These are phyloP conservation scores for Conopomorpha cramerella DNA, from an alignment of 1,140 invertebrate species.

Conservation along the genomic window DNA sequence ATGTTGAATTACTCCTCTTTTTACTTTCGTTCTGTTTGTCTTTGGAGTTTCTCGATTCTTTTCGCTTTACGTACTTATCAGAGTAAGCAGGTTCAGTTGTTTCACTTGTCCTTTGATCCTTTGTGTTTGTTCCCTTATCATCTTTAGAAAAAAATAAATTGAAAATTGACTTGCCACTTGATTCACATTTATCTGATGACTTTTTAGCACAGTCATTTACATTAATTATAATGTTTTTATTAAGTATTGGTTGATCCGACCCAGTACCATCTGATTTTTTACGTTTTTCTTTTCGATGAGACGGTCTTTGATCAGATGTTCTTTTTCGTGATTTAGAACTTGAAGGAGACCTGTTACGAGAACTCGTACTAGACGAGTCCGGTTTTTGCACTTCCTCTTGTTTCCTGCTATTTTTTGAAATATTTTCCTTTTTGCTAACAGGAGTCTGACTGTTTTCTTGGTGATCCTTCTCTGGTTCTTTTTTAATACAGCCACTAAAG, in stretches of 20 bases:
- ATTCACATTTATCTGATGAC: conserved; percentile 14
- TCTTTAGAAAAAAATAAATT: conserved; percentile 24
- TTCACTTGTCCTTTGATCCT: conserved; percentile 16
- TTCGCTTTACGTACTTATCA: conserved; percentile 43
- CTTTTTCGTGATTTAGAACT: conserved; percentile 29
- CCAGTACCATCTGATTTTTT: conserved; percentile 30
- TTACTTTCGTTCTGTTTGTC: conserved; percentile 16
- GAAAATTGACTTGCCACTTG: conserved; percentile 14
- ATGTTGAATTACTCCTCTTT: conserved; percentile 23
- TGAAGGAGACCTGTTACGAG: conserved; percentile 10
- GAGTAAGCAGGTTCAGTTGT: conserved; percentile 21
- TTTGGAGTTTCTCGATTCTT: conserved; percentile 23
- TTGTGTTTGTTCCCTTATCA: conserved; percentile 13
- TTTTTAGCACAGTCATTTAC: conserved; percentile 16
- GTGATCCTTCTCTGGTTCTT: conserved; percentile 6
- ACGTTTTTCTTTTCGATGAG: conserved; percentile 49
- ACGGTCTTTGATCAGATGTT: conserved; percentile 35
- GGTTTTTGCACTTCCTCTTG: conserved; percentile 13
- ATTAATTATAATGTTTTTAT: conserved; percentile 20
- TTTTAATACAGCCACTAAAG: not conserved
- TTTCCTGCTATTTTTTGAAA: too few species aligned
- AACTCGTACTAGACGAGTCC: conserved; percentile 5
- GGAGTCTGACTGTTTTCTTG: conserved; percentile 6
- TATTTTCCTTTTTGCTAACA: too few species aligned
- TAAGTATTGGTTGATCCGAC: conserved; percentile 17